phyloP scores from a whole-genome alignment of 2,797 vertebrate species.

The Pristis pectinata region DNA sequence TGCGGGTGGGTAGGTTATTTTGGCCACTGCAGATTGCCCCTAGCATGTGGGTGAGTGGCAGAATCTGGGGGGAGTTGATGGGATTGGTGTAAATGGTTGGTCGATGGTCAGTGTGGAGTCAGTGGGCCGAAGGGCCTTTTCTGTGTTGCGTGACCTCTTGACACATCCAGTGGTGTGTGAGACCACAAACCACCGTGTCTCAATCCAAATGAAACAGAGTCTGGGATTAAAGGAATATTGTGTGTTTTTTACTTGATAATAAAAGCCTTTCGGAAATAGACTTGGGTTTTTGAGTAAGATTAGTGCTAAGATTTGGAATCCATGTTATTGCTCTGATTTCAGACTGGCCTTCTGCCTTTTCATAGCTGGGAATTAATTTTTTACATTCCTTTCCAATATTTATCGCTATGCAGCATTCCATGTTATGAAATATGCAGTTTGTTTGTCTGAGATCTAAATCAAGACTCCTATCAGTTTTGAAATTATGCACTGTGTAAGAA shows the following conservation, averaged over 20 bases:
- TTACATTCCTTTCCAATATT: background rate
- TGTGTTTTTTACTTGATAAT: background rate
- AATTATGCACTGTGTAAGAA: background rate
- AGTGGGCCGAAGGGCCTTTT: too few relatives aligned
- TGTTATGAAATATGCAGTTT: background rate
- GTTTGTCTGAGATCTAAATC: background rate
- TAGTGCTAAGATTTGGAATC: background rate
- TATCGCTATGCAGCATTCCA: background rate
- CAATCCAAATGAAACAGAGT: background rate
- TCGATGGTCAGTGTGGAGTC: too few relatives aligned
- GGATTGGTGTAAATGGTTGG: too few relatives aligned
- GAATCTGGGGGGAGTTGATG: too few relatives aligned
- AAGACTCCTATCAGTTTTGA: background rate
- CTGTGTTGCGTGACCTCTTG: too few relatives aligned
- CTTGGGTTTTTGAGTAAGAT: background rate
- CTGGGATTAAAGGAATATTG: background rate
- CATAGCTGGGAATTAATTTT: background rate
- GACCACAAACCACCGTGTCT: background rate
- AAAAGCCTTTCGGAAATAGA: background rate
- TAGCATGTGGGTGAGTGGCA: too few relatives aligned
- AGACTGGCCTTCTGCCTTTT: background rate
- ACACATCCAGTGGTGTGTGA: background rate
- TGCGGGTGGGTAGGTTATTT: too few relatives aligned
- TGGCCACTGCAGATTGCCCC: too few relatives aligned
- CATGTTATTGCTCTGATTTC: background rate